Conservation (phyloP, 1,140 invertebrate genomes). For the Calliphora vicina region DNA sequence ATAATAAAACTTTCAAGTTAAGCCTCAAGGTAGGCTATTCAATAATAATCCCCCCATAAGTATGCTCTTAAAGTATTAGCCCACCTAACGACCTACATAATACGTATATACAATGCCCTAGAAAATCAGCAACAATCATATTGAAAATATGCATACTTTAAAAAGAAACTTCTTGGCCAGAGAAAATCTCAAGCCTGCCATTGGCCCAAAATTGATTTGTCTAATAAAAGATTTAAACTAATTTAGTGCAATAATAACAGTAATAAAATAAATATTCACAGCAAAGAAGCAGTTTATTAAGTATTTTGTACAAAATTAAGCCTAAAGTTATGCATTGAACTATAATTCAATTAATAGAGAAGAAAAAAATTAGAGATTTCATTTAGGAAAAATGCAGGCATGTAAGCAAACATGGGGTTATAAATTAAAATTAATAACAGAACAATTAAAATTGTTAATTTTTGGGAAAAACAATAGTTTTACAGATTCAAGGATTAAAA, state of each 20-base stretch:
- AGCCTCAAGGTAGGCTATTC: neutral
- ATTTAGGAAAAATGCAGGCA: no score
- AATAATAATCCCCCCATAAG: neutral
- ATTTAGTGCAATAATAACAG: neutral
- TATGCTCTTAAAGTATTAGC: neutral
- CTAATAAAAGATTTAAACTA: neutral
- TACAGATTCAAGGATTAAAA: no score
- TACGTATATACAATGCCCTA: neutral
- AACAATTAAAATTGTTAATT: no score
- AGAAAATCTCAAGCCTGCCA: no score
- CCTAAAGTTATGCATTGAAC: neutral
- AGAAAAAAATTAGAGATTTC: neutral
- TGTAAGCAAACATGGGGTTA: no score
- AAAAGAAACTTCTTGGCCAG: no score
- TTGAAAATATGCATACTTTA: no score
- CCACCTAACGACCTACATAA: neutral
- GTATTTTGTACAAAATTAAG: conserved; percentile 1
- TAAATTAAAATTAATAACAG: no score
- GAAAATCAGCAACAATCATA: neutral
- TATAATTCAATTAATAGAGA: neutral
- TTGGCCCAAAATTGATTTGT: neutral
- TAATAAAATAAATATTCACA: neutral
- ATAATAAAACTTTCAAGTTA: no score
- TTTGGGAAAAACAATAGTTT: no score
- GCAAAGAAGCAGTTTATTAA: neutral